A percentile compares a stretch with the other conserved stretches of the same genome.
Evolutionary conservation across 1,140 invertebrate species (phyloP).

Genomic region (Drosophila simulans): DNA sequence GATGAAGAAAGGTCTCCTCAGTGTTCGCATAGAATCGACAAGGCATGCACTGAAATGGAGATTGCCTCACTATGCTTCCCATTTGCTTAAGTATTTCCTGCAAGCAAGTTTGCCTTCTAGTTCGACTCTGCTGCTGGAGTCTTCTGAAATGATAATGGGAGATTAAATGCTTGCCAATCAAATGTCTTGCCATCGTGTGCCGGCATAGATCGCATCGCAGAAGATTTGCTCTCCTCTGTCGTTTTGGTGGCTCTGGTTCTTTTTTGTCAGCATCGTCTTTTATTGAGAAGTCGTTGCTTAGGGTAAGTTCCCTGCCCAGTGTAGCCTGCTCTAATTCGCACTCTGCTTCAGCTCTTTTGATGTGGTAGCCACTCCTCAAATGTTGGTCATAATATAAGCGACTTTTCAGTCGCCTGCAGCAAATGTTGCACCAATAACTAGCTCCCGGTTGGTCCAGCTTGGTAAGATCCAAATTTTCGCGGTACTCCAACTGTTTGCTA

Average conservation of each 20-base stretch:
- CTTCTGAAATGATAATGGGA: slow-evolving; percentile 93
- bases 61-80: slow-evolving; percentile 90
- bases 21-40: slow-evolving; percentile 94
- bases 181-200: slow-evolving; percentile 87
- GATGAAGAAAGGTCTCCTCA: slow-evolving; percentile 86
- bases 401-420: slow-evolving; percentile 90
- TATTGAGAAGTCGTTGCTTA: slow-evolving; percentile 42
- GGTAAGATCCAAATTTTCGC: slow-evolving; percentile 85
- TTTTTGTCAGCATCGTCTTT: not conserved
- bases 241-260: not conserved
- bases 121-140: slow-evolving; percentile 84
- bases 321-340: slow-evolving; percentile 87
- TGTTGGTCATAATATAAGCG: slow-evolving; percentile 91
- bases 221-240: slow-evolving; percentile 85
- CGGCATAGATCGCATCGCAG: slow-evolving; percentile 89
- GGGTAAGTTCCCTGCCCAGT: slow-evolving; percentile 41
- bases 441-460: slow-evolving; percentile 84
- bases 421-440: slow-evolving; percentile 91
- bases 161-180: slow-evolving; percentile 93
- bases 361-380: slow-evolving; percentile 89
- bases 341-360: slow-evolving; percentile 89
- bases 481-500: slow-evolving; percentile 84
- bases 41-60: slow-evolving; percentile 92
- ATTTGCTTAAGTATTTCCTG: slow-evolving; percentile 91
- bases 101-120: slow-evolving; percentile 36